Conservation (phyloP, 1,140 invertebrate species). For the Cryptotermes secundus region DNA sequence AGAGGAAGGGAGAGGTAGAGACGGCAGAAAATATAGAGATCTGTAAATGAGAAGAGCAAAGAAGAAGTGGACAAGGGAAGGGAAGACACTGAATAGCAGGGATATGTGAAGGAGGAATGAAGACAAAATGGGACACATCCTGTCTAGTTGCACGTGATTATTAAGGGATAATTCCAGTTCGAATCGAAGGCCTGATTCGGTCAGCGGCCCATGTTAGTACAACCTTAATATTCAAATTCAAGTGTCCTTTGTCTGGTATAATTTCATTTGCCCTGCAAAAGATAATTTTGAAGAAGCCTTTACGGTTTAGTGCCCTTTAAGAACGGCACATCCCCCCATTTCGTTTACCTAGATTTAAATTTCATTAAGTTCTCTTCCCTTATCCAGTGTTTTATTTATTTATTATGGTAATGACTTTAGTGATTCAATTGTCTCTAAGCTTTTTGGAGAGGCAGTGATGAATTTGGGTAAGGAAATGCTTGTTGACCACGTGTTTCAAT, state of each 20-base stretch:
- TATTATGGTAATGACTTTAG: not conserved
- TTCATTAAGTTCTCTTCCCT: not conserved
- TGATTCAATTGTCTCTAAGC: not conserved
- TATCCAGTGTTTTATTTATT: not conserved
- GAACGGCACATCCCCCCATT: not conserved
- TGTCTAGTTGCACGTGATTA: too few species aligned
- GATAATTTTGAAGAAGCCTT: not conserved
- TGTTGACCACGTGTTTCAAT: not conserved
- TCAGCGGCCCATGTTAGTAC: not conserved
- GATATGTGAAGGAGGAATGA: too few species aligned
- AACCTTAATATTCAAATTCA: not conserved
- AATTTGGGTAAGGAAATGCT: not conserved
- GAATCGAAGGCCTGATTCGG: not conserved
- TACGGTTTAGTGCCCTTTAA: not conserved
- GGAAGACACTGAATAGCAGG: too few species aligned
- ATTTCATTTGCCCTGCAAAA: not conserved
- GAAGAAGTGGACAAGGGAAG: too few species aligned
- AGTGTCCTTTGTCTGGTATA: not conserved
- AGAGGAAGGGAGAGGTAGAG: too few species aligned
- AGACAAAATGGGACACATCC: too few species aligned
- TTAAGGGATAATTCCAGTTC: too few species aligned
- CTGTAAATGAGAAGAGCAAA: too few species aligned
- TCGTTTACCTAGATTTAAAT: not conserved
- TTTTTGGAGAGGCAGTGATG: not conserved
- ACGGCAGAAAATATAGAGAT: too few species aligned